phyloP scores from a whole-genome alignment of 2,797 vertebrate genomes.

The Rhincodon typus region DNA sequence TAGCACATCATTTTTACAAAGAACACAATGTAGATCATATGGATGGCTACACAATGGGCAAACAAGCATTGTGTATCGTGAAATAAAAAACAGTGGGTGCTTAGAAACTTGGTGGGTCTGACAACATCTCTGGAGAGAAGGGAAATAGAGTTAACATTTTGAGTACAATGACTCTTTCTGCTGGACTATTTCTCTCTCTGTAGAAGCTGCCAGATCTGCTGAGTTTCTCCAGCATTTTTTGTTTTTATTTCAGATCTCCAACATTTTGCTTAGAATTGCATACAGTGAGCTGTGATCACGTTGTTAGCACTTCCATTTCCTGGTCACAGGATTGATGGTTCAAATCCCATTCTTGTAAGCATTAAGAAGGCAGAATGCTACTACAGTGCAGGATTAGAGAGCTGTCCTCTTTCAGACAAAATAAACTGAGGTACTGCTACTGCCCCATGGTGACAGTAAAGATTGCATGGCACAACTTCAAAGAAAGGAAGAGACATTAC shows the following conservation, averaged over 20 bases:
- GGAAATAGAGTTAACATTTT: too few relatives aligned
- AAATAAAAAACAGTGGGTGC: too few relatives aligned
- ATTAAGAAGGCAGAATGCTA: neutral
- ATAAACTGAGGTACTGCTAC: neutral
- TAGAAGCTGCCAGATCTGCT: too few relatives aligned
- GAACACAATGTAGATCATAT: neutral
- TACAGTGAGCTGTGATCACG: too few relatives aligned
- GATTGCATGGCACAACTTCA: neutral
- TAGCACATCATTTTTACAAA: neutral
- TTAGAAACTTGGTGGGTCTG: too few relatives aligned
- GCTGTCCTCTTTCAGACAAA: neutral
- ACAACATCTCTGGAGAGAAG: too few relatives aligned
- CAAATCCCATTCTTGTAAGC: neutral
- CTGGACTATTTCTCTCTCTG: too few relatives aligned
- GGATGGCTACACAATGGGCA: neutral
- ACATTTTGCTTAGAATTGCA: too few relatives aligned
- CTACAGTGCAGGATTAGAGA: neutral
- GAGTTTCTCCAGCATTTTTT: too few relatives aligned
- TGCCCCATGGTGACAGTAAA: neutral
- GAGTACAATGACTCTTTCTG: too few relatives aligned
- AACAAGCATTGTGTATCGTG: neutral
- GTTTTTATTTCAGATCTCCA: too few relatives aligned
- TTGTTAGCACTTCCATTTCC: too few relatives aligned
- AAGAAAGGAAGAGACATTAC: neutral
- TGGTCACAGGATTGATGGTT: neutral